Evolutionary conservation across 2,888 invertebrate species (phyloP).

Genomic region (Aproaerema taeniolella): DNA sequence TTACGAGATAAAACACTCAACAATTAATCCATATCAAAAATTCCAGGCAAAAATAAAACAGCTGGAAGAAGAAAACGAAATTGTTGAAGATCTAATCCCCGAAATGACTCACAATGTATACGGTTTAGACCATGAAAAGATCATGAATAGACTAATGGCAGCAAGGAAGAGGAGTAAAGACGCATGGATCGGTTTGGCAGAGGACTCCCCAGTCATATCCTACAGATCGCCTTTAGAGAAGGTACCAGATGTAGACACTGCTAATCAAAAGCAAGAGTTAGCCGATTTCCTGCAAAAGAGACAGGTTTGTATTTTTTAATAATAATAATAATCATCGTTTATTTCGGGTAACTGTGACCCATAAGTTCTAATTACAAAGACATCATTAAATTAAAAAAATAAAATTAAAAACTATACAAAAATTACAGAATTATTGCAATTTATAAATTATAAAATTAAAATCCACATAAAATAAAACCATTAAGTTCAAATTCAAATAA

Average conservation of each 20-base stretch:
- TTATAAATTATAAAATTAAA: too few species aligned
- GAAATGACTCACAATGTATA: slow-evolving; percentile 84
- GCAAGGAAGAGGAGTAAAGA: slow-evolving; percentile 72
- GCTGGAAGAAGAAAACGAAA: slow-evolving; percentile 46
- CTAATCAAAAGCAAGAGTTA: slow-evolving; percentile 66
- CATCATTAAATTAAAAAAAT: too few species aligned
- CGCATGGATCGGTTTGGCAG: slow-evolving; percentile 64
- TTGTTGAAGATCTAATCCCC: slow-evolving; percentile 72
- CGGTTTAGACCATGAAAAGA: slow-evolving; percentile 81
- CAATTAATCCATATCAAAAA: too few species aligned
- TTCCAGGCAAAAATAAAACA: slow-evolving; percentile 60
- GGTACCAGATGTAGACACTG: slow-evolving; percentile 29
- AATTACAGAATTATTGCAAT: too few species aligned
- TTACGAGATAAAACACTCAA: too few species aligned
- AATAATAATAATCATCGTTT: too few species aligned
- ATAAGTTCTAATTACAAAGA: too few species aligned
- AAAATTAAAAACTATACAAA: too few species aligned
- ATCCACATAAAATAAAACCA: too few species aligned
- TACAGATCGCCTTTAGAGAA: slow-evolving; percentile 35
- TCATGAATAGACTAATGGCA: slow-evolving; percentile 76
- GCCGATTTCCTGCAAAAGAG: slow-evolving; percentile 73
- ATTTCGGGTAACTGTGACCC: too few species aligned
- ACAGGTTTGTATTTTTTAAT: slow-evolving; percentile 40
- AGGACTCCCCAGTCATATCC: slow-evolving; percentile 42
- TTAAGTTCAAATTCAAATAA: too few species aligned